Base-by-base conservation (phyloP, 2,888 invertebrate genomes). In the Nomada ferruginata region DNA sequence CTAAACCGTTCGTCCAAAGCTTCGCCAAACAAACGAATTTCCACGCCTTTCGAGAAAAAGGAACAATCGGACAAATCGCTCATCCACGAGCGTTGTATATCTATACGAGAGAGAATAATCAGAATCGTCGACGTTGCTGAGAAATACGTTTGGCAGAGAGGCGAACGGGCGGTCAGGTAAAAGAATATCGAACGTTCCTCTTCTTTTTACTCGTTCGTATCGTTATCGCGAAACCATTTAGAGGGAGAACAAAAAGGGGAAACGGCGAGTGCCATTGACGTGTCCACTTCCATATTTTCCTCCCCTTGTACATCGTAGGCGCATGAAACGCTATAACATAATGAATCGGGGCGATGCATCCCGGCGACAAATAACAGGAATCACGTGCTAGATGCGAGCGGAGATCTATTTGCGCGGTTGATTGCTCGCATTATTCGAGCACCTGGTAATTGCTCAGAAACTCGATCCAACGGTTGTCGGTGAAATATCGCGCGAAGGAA, bases 301-400 rank as follows among this genome's bases (percentile, higher is more conserved):
- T 66, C 57, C 50, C 5, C 57, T 78, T 65, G 23, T 66, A 59
- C 70, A 82, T 64, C 64, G 65, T 53, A 53, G 20, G 57, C 59
- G 18, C 26, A 68, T 75, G 66, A 72, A 69, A 20, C 70, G 52
- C 36, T 29, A 26, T 68, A 80, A 85, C 73, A 26, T 68, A 80
- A 85, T 76, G 75, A 80, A 83, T 85, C 63, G 50, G 57, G 52
- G n/a, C 68, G 61, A 72, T 70, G 79, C 60, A 70, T 65, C 18
- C 61, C 55, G 7, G 50, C 52, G 50, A 77, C 69, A 47, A 82
- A 79, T 76, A 82, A 82, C 70, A 72, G 63, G 70, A 83, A 83
- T 85, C 72, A 59, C 55, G 66, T 50, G 52, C 26, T 59, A 53
- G 70, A 74, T 18, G 52, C 60, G 55, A 47, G 36, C 20, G 42